Evolutionary conservation across 2,113 vertebrate genomes (phyloP), one percentile per base, ranked within the genome.

Genomic region (Neodon shergylaensis): DNA sequence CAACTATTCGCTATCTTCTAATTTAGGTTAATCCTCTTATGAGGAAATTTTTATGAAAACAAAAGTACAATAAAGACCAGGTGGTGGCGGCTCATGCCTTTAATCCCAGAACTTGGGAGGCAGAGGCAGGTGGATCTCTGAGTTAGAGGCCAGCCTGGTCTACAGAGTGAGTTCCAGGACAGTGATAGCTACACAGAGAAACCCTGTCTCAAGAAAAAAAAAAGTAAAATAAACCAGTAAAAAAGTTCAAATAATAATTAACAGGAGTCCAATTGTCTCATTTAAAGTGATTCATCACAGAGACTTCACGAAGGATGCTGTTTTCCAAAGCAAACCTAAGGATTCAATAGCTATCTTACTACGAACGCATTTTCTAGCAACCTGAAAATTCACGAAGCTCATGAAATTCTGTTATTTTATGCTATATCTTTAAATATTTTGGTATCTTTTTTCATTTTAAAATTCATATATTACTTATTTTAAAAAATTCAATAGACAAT

Each of bases 381-480:
- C 21, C 52, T 88, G 36, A n/a, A 90, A 93, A 94, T 93, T 68
- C 54, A 85, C 3, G 44, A 90, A 85, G 26, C 36, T 74, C 61
- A 88, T 47, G 24, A 68, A 82, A 12, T n/a, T 96, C 39, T 90
- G 72, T 95, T 87, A 90, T 85, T 93, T 94, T 91, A 88, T 88
- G 84, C 76, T 33, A 47, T 28, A 81, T 16, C 8, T 36, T 94
- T 91, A 74, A 90, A 73, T 12, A 16, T 83, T 90, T 92, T 47
- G 19, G n/a, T 28, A 26, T 33, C 24, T 89, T 88, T 70, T 74
- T 42, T 36, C 39, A 58, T 78, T 93, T 93, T 72, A 97, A 98
- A 97, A 95, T 66, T 86, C 85, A 90, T 49, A 58, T 97, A 95
- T 92, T 93, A 97, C 61, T 96, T 84, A 95, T 90, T 54, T 96